These are phyloP conservation scores for Aleiodes leptofemur DNA, from an alignment of 2,888 invertebrate genomes.

Conservation along the genomic window DNA sequence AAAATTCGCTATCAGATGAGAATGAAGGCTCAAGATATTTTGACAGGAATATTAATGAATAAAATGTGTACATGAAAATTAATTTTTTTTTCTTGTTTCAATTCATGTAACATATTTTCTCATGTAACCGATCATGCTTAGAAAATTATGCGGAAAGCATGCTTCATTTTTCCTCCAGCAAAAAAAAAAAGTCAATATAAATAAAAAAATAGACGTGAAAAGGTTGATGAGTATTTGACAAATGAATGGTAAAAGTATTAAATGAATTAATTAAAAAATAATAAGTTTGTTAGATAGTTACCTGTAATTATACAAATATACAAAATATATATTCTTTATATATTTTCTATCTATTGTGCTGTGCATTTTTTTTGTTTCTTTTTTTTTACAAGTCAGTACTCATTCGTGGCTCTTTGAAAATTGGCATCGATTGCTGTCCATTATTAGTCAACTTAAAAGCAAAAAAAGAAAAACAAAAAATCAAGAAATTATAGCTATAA, in stretches of 20 bases:
- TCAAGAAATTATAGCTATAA: constrained; percentile 58
- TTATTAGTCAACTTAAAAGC: constrained; percentile 75
- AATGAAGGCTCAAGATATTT: constrained; percentile 55
- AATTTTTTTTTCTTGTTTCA: constrained; percentile 39
- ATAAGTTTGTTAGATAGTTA: constrained; percentile 72
- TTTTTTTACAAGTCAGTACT: constrained; percentile 73
- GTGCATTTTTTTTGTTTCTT: constrained; percentile 61
- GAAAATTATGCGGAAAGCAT: constrained; percentile 2
- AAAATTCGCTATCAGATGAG: neutral
- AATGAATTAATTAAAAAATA: constrained; percentile 50
- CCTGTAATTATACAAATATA: constrained; percentile 60
- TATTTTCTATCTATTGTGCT: constrained; percentile 69
- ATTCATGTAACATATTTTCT: constrained; percentile 42
- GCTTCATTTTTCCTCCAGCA: constrained; percentile 33
- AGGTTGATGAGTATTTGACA: constrained; percentile 46
- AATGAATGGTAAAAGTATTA: constrained; percentile 54
- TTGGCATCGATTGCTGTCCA: constrained; percentile 73
- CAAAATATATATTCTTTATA: constrained; percentile 13
- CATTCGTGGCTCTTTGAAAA: constrained; percentile 73
- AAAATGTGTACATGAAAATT: constrained; percentile 34
- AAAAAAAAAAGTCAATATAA: neutral
- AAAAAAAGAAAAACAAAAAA: constrained; percentile 70
- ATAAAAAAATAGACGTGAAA: constrained; percentile 17
- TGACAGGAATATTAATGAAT: constrained; percentile 45
- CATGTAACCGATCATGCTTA: neutral